Conservation (phyloP, 2,797 vertebrate genomes). For the Trachops cirrhosus region DNA sequence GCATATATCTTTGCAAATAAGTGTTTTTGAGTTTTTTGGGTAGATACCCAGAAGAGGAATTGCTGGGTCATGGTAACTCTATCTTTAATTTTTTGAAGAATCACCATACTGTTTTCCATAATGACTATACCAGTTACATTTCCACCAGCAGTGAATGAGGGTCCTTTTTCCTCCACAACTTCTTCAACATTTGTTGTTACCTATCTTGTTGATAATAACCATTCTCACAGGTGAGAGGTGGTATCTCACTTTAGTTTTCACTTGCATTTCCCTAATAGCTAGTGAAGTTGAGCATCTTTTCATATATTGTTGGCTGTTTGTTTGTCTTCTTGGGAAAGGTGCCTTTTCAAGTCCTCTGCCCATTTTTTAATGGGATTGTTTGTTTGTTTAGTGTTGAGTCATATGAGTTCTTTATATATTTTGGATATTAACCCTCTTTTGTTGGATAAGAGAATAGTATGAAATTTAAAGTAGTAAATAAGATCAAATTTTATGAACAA, state of each 20-base stretch:
- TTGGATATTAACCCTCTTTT: not conserved
- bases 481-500: not conserved
- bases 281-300: not conserved
- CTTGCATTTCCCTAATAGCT: not conserved
- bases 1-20: not conserved
- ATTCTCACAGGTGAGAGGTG: not conserved
- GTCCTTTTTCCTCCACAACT: not conserved
- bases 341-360: not conserved
- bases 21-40: not conserved
- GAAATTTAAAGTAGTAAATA: slow-evolving; percentile 18
- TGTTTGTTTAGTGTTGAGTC: not conserved
- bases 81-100: not conserved
- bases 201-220: not conserved
- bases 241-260: not conserved
- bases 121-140: not conserved
- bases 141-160: not conserved
- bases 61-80: not conserved
- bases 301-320: not conserved
- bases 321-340: not conserved
- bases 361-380: not conserved
- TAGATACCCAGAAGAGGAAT: not conserved
- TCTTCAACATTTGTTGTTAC: not conserved
- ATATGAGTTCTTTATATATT: not conserved
- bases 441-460: not conserved
- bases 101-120: not conserved